Base-by-base conservation (phyloP, 2,797 vertebrate genomes). In the Poecilia gillii region DNA sequence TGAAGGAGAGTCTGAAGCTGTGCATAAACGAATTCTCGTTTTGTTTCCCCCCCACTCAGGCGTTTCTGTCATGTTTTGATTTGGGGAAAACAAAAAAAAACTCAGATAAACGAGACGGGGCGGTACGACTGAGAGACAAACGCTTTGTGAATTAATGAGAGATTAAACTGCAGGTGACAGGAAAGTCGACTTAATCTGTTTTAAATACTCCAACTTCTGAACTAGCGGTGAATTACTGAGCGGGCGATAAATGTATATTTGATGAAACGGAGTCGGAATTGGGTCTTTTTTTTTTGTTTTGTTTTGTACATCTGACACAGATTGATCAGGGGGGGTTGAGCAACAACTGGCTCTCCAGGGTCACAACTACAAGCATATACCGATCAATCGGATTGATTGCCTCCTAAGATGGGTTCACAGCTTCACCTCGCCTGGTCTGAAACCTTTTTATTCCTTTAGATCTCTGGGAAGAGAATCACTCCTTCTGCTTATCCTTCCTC, bases 291-390 rank as follows among this genome's bases (percentile, higher is more conserved):
- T 55, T 55, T 25, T 6, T n/a, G n/a, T 64, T 6, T n/a, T 16
- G 6, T 13, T n/a, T 76, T 75, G 45, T 68, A 41, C 33, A 55
- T 64, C 81, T 43, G 36, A 71, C 23, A 51, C 83, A 11, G 13
- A 66, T 41, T 70, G 87, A 91, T 89, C 85, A 43, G 72, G 51
- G 20, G 41, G 47, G 80, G 20, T 86, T 85, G 88, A 85, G 85
- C 81, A 79, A 70, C 81, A 76, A 72, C 49, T 70, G 12, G 47
- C 64, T 70, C 72, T 77, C 31, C n/a, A 20, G 53, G 84, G 68
- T 66, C 16, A 3, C 71, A 66, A 70, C 74, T 75, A 78, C 71
- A 76, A 79, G 55, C 9, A 0, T 49, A 64, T 39, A 25, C 59
- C 2, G 36, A 80, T 86, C 77, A 49, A 75, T 81, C 59, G 4